Evolutionary conservation across 2,888 invertebrate species (phyloP), one percentile per base, ranked within the genome.

Genomic region (Lasioglossum calceatum): DNA sequence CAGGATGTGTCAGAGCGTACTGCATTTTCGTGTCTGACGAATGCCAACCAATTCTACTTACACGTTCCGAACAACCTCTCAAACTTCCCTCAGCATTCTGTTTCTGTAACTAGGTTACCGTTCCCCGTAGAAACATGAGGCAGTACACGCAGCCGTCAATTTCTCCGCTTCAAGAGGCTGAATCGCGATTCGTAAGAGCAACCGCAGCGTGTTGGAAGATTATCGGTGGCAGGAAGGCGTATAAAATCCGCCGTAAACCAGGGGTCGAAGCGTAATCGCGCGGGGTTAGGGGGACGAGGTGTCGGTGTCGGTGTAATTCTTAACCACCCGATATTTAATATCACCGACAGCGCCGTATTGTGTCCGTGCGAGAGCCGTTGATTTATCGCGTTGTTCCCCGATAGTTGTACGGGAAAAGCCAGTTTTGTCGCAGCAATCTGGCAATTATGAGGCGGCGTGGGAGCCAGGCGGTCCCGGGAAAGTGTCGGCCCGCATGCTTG

Each of bases 401-500:
- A 89, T 89, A 84, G 85, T 81, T 82, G 89, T 79, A 77, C 82
- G 82, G 75, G 77, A 77, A 61, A 81, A 84, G 82, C 81, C 86
- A 89, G 91, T 89, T 91, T 85, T 87, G 89, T 92, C 86, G 88
- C 74, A 81, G 85, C 91, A 88, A 91, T 92, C 91, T 89, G 89
- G 87, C 91, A 91, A 92, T 91, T 92, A 92, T 84, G 86, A 89
- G 85, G 74, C 81, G n/a, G 70, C 70, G 42, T 36, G 67, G 42
- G 36, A 82, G 64, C 36, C 27, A 10, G n/a, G 1, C 54, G 54
- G 54, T 54, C 42, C 39, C n/a, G 86, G 77, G 85, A 87, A 86
- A 90, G 87, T 87, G 73, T 91, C 67, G 92, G 79, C 85, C 82
- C 72, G 73, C 36, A 71, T 42, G 50, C 42, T 64, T 64, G n/a